A percentile compares a stretch with the other conserved stretches of the same genome.
phyloP scores from a whole-genome alignment of 2,797 vertebrate genomes.

The Hydrolagus colliei region DNA sequence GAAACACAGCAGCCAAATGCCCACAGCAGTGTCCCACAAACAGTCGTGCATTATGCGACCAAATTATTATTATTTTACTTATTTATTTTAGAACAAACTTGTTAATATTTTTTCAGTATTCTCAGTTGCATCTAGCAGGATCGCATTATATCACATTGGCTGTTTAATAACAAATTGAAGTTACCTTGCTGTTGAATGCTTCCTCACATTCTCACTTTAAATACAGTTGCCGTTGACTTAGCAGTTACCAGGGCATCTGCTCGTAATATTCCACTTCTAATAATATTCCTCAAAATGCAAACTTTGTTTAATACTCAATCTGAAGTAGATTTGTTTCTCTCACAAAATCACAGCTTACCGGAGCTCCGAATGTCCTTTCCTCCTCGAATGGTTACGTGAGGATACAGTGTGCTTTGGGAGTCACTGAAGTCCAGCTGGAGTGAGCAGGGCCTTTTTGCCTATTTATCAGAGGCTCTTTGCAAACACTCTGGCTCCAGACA shows the following conservation, averaged over 20 bases:
- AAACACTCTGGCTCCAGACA: slow-evolving; percentile 52
- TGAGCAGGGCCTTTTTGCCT: slow-evolving; percentile 41
- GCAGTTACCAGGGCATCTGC: not conserved
- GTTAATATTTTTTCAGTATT: too few species aligned
- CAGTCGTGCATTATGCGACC: too few species aligned
- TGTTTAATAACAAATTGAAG: not conserved
- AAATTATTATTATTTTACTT: too few species aligned
- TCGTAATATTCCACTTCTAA: not conserved
- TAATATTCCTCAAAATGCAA: not conserved
- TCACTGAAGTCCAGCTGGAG: slow-evolving; percentile 46
- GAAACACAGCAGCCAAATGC: too few species aligned
- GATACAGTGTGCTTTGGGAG: slow-evolving; percentile 36
- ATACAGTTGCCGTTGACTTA: not conserved
- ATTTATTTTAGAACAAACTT: too few species aligned
- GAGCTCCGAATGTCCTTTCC: not conserved
- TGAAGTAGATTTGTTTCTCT: not conserved
- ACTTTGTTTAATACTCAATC: not conserved
- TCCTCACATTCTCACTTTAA: not conserved
- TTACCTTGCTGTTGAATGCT: not conserved
- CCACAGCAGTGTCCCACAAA: too few species aligned
- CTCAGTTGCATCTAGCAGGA: too few species aligned
- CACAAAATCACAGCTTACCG: slow-evolving; percentile 14
- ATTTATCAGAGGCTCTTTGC: slow-evolving; percentile 51
- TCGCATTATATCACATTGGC: not conserved
- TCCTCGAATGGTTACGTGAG: not conserved